Conservation (phyloP, 1,140 invertebrate species). For the Drosophila navojoa region DNA sequence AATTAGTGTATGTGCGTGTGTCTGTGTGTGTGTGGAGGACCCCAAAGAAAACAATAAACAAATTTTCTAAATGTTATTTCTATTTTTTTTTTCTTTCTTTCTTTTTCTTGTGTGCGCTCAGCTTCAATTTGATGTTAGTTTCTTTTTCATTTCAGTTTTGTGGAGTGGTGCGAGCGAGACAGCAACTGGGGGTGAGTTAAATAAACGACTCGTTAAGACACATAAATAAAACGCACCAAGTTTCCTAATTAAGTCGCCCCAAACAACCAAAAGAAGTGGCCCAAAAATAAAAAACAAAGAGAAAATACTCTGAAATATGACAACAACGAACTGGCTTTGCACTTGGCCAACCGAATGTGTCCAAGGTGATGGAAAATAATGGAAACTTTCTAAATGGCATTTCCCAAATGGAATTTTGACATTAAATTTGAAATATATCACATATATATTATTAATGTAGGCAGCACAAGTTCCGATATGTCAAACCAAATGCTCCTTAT, state of each 20-base stretch:
- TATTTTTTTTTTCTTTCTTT: too few relatives aligned
- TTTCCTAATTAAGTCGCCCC: conserved; percentile 77
- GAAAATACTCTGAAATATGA: conserved; percentile 3
- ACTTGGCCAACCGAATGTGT: neutral
- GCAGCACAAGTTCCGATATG: too few relatives aligned
- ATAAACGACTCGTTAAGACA: conserved; percentile 80
- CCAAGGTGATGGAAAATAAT: neutral
- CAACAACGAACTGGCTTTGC: neutral
- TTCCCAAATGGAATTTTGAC: too few relatives aligned
- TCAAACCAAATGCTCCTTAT: too few relatives aligned
- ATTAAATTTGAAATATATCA: too few relatives aligned
- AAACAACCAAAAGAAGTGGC: conserved; percentile 36
- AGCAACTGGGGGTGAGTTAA: conserved; percentile 57
- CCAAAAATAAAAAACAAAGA: conserved; percentile 52
- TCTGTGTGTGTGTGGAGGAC: conserved; percentile 32
- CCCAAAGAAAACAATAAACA: conserved; percentile 77
- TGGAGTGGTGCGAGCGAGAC: neutral
- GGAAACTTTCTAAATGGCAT: neutral
- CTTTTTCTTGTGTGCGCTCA: conserved; percentile 31
- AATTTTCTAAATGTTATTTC: conserved; percentile 61
- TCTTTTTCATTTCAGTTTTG: neutral
- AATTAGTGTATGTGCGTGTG: conserved; percentile 38
- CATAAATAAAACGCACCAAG: conserved; percentile 77
- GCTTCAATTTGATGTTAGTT: conserved; percentile 57
- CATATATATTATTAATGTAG: too few relatives aligned